Evolutionary conservation across 2,888 invertebrate species (phyloP).

Genomic region (Torymus tubicola): DNA sequence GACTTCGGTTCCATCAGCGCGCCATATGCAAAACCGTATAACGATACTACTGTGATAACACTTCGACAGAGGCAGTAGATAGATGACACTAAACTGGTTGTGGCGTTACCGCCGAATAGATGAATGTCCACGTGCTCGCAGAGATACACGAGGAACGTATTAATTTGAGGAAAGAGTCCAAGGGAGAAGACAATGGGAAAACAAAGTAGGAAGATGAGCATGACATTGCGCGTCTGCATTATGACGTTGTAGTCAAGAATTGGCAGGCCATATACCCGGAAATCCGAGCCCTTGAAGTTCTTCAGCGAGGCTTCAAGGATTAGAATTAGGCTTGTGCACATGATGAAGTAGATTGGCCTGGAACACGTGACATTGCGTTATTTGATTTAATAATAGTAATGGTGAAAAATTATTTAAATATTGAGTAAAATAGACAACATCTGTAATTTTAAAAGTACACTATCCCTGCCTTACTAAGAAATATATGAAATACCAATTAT

Average conservation of each 20-base stretch:
- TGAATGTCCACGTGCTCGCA: slow-evolving; percentile 97
- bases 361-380: slow-evolving; percentile 82
- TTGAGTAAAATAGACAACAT: too few relatives aligned
- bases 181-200: slow-evolving; percentile 96
- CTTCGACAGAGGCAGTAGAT: slow-evolving; percentile 90
- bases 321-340: slow-evolving; percentile 79
- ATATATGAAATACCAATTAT: too few relatives aligned
- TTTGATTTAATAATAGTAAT: background rate
- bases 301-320: slow-evolving; percentile 74
- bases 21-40: slow-evolving; percentile 93
- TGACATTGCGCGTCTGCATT: slow-evolving; percentile 83
- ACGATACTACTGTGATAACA: slow-evolving; percentile 85
- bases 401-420: too few relatives aligned
- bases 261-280: slow-evolving; percentile 76
- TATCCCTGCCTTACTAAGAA: too few relatives aligned
- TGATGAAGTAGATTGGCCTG: slow-evolving; percentile 94
- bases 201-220: slow-evolving; percentile 89
- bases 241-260: slow-evolving; percentile 82
- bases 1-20: slow-evolving; percentile 89
- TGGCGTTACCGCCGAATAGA: slow-evolving; percentile 92
- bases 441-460: too few relatives aligned
- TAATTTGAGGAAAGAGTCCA: slow-evolving; percentile 97
- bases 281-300: slow-evolving; percentile 73
- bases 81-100: slow-evolving; percentile 89
- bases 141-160: slow-evolving; percentile 97